A percentile compares a stretch with the other conserved stretches of the same genome.
Evolutionary conservation across 2,888 invertebrate genomes (phyloP).

Genomic region (Stramonita haemastoma): DNA sequence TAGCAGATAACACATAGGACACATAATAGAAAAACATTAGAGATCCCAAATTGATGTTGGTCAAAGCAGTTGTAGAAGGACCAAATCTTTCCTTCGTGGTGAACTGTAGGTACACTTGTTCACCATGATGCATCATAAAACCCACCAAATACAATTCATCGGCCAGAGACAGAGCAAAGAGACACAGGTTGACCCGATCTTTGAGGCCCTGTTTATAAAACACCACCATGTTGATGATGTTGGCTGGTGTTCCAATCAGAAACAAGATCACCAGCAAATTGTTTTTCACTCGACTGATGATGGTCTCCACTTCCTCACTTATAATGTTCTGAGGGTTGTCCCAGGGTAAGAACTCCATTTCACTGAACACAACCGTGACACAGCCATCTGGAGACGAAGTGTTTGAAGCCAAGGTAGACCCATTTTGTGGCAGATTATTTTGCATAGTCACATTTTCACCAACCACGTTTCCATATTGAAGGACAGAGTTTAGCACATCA

Average conservation of each 20-base stretch:
- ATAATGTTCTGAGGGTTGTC: no score
- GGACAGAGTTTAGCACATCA: no score
- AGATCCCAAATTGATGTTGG: not conserved
- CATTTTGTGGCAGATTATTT: no score
- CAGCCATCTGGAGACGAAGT: not conserved
- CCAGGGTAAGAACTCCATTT: no score
- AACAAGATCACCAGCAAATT: no score
- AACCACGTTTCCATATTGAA: no score
- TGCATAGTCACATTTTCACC: no score
- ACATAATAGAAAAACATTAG: not conserved
- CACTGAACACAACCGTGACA: no score
- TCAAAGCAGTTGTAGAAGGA: not conserved
- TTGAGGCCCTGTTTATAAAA: not conserved
- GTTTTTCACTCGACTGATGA: no score
- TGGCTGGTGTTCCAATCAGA: no score
- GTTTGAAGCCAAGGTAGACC: not conserved
- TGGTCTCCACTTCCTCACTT: no score
- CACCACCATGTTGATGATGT: no score
- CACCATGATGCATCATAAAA: not conserved
- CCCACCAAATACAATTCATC: not conserved
- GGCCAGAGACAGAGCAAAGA: not conserved
- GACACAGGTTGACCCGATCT: not conserved
- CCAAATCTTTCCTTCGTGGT: not conserved
- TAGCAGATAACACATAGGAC: slow-evolving; percentile 8
- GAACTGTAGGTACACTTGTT: not conserved